Percentiles rank a stretch among this genome's conserved stretches.
phyloP scores from a whole-genome alignment of 2,888 invertebrate species.

The Cephus spinipes region DNA sequence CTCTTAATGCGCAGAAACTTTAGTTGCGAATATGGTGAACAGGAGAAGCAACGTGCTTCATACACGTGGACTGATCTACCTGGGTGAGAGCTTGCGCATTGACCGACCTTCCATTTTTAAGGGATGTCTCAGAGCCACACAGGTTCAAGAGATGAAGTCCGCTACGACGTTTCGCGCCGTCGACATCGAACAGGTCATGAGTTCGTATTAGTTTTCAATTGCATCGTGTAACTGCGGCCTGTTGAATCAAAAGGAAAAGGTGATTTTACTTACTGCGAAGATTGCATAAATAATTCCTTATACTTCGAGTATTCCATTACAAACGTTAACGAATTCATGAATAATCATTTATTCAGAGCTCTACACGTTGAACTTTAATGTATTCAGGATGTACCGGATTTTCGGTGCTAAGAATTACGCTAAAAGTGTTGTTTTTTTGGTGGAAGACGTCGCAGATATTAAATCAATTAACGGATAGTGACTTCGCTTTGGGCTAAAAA shows the following conservation, averaged over 20 bases:
- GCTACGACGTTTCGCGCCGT: neutral
- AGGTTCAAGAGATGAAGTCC: neutral
- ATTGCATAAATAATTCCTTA: neutral
- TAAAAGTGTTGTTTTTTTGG: neutral
- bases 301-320: neutral
- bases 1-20: neutral
- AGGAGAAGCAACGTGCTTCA: neutral
- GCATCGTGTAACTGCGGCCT: neutral
- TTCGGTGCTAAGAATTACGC: neutral
- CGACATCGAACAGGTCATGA: neutral
- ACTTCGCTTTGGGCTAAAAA: neutral
- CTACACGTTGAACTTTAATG: neutral
- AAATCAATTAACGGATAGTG: neutral
- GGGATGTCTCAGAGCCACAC: neutral
- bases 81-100: neutral
- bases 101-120: neutral
- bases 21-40: neutral
- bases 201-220: neutral
- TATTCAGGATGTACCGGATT: neutral
- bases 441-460: neutral
- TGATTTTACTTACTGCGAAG: neutral
- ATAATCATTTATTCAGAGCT: neutral
- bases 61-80: neutral
- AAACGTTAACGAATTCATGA: neutral
- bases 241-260: neutral